Evolutionary conservation across 1,140 invertebrate species (phyloP), one percentile per base, ranked within the genome.

Genomic region (Pseudomyrmex cubaensis): DNA sequence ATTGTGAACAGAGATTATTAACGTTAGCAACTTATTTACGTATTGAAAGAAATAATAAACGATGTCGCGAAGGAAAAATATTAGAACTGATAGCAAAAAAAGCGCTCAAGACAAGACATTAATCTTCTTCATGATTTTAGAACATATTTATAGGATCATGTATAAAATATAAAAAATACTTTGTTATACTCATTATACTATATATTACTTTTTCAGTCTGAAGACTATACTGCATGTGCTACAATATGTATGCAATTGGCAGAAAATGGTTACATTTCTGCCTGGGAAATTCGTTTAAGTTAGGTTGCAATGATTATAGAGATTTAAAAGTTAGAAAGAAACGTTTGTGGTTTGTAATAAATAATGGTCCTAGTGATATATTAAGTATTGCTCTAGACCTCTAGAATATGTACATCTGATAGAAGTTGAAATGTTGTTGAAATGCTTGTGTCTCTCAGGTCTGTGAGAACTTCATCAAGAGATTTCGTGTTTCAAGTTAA

Each of bases 51-150:
- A 91, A 94, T 50, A 94, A 94, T 72, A 82, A 83, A n/a, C n/a
- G 91, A 52, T 89, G 92, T 9, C 92, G 94, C 62, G 95, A 97
- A 90, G 95, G 95, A 10, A 94, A 95, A 85, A 94, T 97, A n/a
- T 91, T 96, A n/a, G 91, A 95, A 78, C 91, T 96, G 54, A 92
- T 96, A 48, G 96, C 95, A 5, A 93, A 95, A 74, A 95, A 94
- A 85, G 95, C 96, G 73, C 92, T 96, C 46, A 91, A 95, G 92
- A 95, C 95, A 90, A 85, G 62, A n/a, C n/a, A n/a, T n/a, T n/a
- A n/a, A n/a, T 35, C 4, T 56, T 50, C 20, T n/a, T 48, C 25
- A n/a, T 17, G 2, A 46, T 20, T 75, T 82, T 2, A 2, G 20
- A 46, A 46, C 22, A 25, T 56, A 25, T 25, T 25, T 52, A 12